These are phyloP conservation scores for Julus scanicus DNA, from an alignment of 2,888 invertebrate species.

Conservation along the genomic window DNA sequence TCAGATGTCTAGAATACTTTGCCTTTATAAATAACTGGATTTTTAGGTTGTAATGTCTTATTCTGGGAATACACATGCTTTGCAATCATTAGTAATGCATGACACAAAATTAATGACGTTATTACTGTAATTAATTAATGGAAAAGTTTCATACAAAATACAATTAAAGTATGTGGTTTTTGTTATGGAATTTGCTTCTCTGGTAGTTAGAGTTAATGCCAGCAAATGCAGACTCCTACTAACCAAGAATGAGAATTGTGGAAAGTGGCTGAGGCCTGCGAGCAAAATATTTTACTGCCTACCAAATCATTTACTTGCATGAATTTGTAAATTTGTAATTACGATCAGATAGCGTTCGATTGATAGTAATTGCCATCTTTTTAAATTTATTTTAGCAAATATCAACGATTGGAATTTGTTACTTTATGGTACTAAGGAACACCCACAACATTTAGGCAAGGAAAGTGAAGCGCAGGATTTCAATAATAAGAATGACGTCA, in stretches of 20 bases:
- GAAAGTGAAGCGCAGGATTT: neutral
- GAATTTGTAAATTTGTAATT: neutral
- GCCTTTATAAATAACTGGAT: neutral
- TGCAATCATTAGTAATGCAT: neutral
- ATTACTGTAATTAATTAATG: neutral
- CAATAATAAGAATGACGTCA: slow-evolving; percentile 61
- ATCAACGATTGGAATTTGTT: slow-evolving; percentile 94
- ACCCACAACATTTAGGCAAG: slow-evolving; percentile 65
- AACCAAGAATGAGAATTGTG: neutral
- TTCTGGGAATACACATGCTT: too few species aligned
- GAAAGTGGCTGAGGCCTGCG: neutral
- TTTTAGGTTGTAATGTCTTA: too few species aligned
- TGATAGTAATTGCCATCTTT: slow-evolving; percentile 48
- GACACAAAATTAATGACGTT: neutral
- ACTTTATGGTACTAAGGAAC: slow-evolving; percentile 84
- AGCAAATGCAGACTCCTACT: neutral
- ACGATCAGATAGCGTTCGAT: too few species aligned
- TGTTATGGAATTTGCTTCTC: neutral
- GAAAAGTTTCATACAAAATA: neutral
- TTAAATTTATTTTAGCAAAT: slow-evolving; percentile 79
- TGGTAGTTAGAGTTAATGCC: neutral
- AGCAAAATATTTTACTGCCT: slow-evolving; percentile 1
- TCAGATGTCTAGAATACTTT: neutral
- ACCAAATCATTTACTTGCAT: neutral
- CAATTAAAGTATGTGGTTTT: neutral